These are phyloP conservation scores for Phenganax subtilis DNA, from an alignment of 92 coral and sea anemone species.

Conservation along the genomic window DNA sequence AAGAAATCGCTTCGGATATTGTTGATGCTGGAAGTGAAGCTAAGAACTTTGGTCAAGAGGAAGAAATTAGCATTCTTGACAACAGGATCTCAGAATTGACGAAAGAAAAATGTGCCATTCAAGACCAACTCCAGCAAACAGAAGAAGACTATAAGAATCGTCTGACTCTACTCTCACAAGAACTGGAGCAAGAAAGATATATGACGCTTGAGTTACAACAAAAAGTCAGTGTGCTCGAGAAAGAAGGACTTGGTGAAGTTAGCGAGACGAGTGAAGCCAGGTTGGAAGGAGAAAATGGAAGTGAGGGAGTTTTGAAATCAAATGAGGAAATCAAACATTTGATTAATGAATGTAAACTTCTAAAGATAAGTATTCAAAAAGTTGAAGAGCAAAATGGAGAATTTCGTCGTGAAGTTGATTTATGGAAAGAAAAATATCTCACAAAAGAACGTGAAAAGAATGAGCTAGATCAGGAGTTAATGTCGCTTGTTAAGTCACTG, in stretches of 20 bases:
- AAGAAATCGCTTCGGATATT: slow-evolving; percentile 43
- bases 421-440: slow-evolving; percentile 34
- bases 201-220: slow-evolving; percentile 6
- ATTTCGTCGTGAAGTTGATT: slow-evolving; percentile 25
- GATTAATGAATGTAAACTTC: slow-evolving; percentile 20
- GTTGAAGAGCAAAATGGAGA: slow-evolving; percentile 54
- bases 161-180: not conserved
- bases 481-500: not conserved
- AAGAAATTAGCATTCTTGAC: slow-evolving; percentile 48
- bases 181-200: slow-evolving; percentile 18
- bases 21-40: slow-evolving; percentile 53
- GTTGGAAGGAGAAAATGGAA: slow-evolving; percentile 7
- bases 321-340: slow-evolving; percentile 29
- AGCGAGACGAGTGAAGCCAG: slow-evolving; percentile 15
- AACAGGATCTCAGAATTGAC: slow-evolving; percentile 33
- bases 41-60: slow-evolving; percentile 48
- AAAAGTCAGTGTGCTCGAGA: not conserved
- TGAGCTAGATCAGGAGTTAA: slow-evolving; percentile 15
- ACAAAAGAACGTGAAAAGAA: slow-evolving; percentile 46
- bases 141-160: slow-evolving; percentile 16
- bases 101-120: slow-evolving; percentile 15
- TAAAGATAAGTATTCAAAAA: slow-evolving; percentile 14
- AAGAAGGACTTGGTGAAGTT: slow-evolving; percentile 34
- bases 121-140: not conserved
- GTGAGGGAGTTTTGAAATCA: slow-evolving; percentile 11